A percentile compares a stretch with the other conserved stretches of the same genome.
phyloP scores from a whole-genome alignment of 2,888 invertebrate genomes.

The Thyatira batis region DNA sequence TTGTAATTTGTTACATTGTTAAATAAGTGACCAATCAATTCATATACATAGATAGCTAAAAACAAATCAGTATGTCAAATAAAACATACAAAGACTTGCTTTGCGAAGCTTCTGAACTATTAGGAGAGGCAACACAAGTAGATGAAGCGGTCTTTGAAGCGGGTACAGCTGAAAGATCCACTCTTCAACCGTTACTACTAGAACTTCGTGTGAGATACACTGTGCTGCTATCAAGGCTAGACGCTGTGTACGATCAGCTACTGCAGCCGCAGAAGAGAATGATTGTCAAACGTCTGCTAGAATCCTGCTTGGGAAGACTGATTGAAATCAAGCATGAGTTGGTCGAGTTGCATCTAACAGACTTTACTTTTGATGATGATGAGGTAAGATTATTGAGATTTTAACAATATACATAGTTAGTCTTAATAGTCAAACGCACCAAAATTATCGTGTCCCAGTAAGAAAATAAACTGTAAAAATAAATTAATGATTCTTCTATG shows the following conservation, averaged over 20 bases:
- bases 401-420: background rate
- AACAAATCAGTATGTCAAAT: slow-evolving; percentile 84
- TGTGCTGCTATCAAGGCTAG: slow-evolving; percentile 87
- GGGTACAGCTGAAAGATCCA: slow-evolving; percentile 81
- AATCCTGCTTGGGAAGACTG: slow-evolving; percentile 90
- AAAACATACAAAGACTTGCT: slow-evolving; percentile 87
- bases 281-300: slow-evolving; percentile 88
- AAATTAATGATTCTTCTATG: too few species aligned
- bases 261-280: slow-evolving; percentile 95
- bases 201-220: slow-evolving; percentile 92
- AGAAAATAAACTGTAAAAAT: too few species aligned
- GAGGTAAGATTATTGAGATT: slow-evolving; percentile 58
- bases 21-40: too few species aligned
- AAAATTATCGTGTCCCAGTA: background rate
- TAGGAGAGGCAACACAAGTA: slow-evolving; percentile 82
- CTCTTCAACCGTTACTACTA: slow-evolving; percentile 84
- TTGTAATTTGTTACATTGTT: background rate
- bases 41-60: too few species aligned
- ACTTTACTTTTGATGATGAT: slow-evolving; percentile 93
- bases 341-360: slow-evolving; percentile 92
- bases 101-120: slow-evolving; percentile 78
- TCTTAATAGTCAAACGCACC: background rate
- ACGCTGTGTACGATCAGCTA: slow-evolving; percentile 93
- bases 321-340: slow-evolving; percentile 94
- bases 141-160: slow-evolving; percentile 85